A percentile compares a stretch with the other conserved stretches of the same genome.
Evolutionary conservation across 2,888 invertebrate species (phyloP).

Genomic region (Hedya salicella): DNA sequence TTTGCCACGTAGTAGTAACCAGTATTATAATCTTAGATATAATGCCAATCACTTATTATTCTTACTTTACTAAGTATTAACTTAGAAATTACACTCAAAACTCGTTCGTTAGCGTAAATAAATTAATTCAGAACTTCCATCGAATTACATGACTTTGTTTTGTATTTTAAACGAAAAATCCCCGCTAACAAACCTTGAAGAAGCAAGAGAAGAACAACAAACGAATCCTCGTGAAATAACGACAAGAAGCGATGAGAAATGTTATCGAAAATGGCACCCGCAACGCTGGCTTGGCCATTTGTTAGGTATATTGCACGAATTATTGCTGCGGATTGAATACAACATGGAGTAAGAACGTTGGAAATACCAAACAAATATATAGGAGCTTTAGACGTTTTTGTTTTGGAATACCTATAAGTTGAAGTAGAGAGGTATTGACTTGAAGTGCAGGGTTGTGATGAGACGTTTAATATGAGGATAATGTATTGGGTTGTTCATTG

Average conservation of each 20-base stretch:
- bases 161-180: slow-evolving; percentile 34
- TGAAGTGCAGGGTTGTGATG: slow-evolving; percentile 7
- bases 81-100: slow-evolving; percentile 1
- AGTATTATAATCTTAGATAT: too few relatives aligned
- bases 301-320: slow-evolving; percentile 38
- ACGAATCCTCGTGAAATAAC: slow-evolving; percentile 33
- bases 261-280: slow-evolving; percentile 38
- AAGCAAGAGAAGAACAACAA: slow-evolving; percentile 40
- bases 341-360: slow-evolving; percentile 3
- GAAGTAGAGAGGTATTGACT: slow-evolving; percentile 8
- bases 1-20: too few relatives aligned
- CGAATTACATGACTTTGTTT: slow-evolving; percentile 18
- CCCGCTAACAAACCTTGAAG: slow-evolving; percentile 35
- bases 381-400: slow-evolving; percentile 9
- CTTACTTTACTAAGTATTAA: too few relatives aligned
- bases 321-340: slow-evolving; percentile 35
- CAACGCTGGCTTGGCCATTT: slow-evolving; percentile 37
- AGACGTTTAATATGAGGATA: background rate
- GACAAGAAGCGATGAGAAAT: slow-evolving; percentile 39
- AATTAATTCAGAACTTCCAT: slow-evolving; percentile 16
- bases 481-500: background rate
- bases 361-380: background rate
- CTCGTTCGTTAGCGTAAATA: slow-evolving; percentile 16
- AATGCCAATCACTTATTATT: too few relatives aligned
- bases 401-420: background rate